Evolutionary conservation across 2,113 vertebrate genomes (phyloP), one percentile per base, ranked within the genome.

Genomic region (Calyptomena viridis): DNA sequence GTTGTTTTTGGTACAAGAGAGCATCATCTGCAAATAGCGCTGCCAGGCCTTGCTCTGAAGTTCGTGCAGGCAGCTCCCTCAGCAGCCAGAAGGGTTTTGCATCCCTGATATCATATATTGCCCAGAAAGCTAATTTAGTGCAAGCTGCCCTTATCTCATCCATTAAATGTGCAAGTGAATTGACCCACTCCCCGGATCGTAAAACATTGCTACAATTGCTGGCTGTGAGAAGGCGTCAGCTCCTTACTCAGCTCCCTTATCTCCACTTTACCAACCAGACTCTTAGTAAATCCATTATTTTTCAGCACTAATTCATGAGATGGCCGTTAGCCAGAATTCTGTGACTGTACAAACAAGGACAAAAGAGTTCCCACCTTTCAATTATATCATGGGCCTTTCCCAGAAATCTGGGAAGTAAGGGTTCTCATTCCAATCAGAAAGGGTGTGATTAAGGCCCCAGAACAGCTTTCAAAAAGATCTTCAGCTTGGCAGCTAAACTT

Each of bases 261-360:
- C 91, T 94, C 55, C 27, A 37, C 82, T 94, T 95, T 82, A 95
- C 84, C 87, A 91, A 74, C 39, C 72, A 85, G 75, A 71, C 83
- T 84, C 53, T 85, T 55, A 73, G 90, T 84, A 93, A 83, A 90
- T 77, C 84, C 59, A 55, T 94, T 93, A 35, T 83, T 96, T 93
- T 94, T 77, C 82, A 81, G 85, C 82, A 72, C 74, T 92, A 92
- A 93, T 95, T 88, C 47, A 91, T 63, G 67, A 84, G 82, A 66
- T 78, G 85, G 75, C 78, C 50, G 23, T 77, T 58, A 85, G 90
- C 90, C 95, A 93, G 72, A 71, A 78, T 59, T 52, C 56, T 90
- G 68, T 14, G 78, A 83, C 5, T 85, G 78, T 39, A 69, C 21
- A 24, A 94, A 71, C 68, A 86, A 71, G 46, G 71, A 31, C 71